Conservation (phyloP, 1,140 invertebrate genomes). For the Neodiprion virginianus region DNA sequence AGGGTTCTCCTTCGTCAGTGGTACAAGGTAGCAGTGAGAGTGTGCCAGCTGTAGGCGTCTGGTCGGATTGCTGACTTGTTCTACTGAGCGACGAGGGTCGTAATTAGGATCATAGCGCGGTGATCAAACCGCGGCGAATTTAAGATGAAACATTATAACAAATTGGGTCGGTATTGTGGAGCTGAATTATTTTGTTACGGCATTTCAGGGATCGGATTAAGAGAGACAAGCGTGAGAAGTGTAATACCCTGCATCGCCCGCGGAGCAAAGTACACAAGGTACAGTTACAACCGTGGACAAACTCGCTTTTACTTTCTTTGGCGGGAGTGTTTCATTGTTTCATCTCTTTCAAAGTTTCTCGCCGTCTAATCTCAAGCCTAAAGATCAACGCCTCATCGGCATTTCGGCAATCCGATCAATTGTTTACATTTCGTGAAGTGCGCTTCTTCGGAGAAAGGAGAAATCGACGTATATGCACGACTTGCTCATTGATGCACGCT, state of each 20-base stretch:
- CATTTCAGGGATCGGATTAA: too few relatives aligned
- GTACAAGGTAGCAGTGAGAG: neutral
- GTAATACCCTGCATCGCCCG: neutral
- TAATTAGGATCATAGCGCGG: neutral
- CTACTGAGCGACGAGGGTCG: too few relatives aligned
- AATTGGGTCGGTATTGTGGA: constrained; percentile 1
- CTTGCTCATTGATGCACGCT: neutral
- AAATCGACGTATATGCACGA: neutral
- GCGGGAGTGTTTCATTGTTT: neutral
- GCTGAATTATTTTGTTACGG: too few relatives aligned
- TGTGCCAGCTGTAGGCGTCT: too few relatives aligned
- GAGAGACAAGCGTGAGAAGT: neutral
- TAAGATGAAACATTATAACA: neutral
- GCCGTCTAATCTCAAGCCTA: neutral
- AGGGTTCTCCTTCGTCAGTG: neutral
- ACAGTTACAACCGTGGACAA: neutral
- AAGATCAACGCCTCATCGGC: constrained; percentile 3
- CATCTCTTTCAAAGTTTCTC: neutral
- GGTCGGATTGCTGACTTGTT: too few relatives aligned
- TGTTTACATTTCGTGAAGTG: neutral
- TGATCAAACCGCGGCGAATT: neutral
- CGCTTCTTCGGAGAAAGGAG: neutral
- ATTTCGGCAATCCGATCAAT: neutral
- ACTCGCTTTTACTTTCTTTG: neutral
- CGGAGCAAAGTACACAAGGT: neutral